phyloP scores from a whole-genome alignment of 2,888 invertebrate genomes.

The Ophion slaviceki region DNA sequence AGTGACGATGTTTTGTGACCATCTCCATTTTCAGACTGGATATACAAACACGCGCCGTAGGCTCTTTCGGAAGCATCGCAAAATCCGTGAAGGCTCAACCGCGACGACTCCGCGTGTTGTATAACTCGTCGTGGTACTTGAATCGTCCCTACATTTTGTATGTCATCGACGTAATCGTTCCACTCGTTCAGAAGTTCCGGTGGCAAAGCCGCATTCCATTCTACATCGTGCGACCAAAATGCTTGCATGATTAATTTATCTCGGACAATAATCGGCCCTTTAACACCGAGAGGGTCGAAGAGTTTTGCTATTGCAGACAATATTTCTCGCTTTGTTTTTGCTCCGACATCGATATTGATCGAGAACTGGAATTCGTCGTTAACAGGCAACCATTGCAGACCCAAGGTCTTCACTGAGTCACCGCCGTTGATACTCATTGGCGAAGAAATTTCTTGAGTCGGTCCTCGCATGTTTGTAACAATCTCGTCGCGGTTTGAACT shows the following conservation, averaged over 20 bases:
- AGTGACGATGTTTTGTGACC: conserved; percentile 8
- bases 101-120: background rate
- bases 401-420: no score
- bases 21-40: conserved; percentile 19
- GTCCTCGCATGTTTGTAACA: no score
- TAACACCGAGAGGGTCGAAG: no score
- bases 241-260: conserved; percentile 5
- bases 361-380: no score
- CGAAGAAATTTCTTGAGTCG: no score
- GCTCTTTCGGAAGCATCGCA: conserved; percentile 48
- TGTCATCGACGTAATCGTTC: background rate
- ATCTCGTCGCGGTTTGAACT: no score
- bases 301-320: no score
- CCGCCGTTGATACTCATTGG: no score
- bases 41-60: conserved; percentile 40
- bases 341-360: no score
- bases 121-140: background rate
- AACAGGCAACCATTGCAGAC: no score
- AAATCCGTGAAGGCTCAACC: conserved; percentile 40
- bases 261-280: no score
- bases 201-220: background rate
- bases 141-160: background rate
- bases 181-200: background rate
- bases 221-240: background rate
- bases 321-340: no score